Evolutionary conservation across 2,888 invertebrate genomes (phyloP).

Genomic region (Mantis religiosa): DNA sequence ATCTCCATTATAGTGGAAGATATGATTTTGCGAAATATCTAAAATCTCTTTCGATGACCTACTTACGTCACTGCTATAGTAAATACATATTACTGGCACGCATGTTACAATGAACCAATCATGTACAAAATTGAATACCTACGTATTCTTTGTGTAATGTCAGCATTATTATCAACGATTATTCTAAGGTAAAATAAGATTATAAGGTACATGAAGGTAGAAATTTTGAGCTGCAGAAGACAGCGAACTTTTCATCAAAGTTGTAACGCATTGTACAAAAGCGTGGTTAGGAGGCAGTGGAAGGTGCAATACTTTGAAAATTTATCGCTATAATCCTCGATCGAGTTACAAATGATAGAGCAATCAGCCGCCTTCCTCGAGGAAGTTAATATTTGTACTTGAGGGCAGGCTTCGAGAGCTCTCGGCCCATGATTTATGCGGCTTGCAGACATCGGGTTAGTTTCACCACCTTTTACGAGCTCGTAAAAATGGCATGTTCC

Average conservation of each 20-base stretch:
- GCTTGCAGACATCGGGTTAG: background rate
- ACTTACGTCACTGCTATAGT: no score
- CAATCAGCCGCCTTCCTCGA: background rate
- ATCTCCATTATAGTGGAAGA: no score
- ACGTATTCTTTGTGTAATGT: no score
- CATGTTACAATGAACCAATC: no score
- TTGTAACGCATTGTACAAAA: background rate
- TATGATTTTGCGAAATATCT: no score
- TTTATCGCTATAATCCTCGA: background rate
- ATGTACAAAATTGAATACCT: no score
- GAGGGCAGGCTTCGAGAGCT: background rate
- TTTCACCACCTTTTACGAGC: slow-evolving; percentile 5
- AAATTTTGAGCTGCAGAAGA: background rate
- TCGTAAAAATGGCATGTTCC: background rate
- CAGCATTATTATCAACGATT: no score
- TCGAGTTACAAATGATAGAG: background rate
- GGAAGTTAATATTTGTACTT: background rate
- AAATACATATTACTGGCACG: no score
- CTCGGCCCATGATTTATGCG: background rate
- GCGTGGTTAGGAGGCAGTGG: background rate
- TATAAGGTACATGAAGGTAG: no score
- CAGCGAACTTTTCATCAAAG: background rate
- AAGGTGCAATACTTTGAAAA: background rate
- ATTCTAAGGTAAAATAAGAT: no score
- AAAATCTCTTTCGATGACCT: no score